Evolutionary conservation across 2,113 vertebrate genomes (phyloP), one percentile per base, ranked within the genome.

Genomic region (Toxotes jaculatrix): DNA sequence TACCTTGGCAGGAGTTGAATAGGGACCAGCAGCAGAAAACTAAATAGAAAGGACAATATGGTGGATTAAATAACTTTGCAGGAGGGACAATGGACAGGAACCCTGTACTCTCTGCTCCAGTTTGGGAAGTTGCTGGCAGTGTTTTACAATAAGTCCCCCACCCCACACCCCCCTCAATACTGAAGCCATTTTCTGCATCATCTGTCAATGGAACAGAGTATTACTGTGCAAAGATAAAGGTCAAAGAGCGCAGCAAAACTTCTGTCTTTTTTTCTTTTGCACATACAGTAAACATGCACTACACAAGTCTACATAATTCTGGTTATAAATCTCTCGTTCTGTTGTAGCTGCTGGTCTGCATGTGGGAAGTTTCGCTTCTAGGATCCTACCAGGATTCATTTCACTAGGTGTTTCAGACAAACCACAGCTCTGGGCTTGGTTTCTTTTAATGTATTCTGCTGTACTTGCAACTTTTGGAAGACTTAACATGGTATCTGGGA

Each of bases 61-160:
- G 53, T 67, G 84, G 91, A 82, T 89, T 89, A 87, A 89, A 84
- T 84, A 87, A 85, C 79, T 87, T 77, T 67, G 79, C 66, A 83
- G 83, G 66, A 63, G 45, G 83, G 66, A 90, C 83, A 92, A 91
- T 81, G 68, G 75, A 79, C 45, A 78, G 80, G 76, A 87, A 84
- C 85, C 83, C 85, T 92, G 86, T 55, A 80, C 88, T 81, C 56
- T 16, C 65, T 74, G 70, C 74, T 90, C 68, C 68, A 51, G 55
- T 90, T 81, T 67, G 77, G 91, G 87, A 93, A 91, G 90, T 92
- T 78, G 77, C 89, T 93, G 82, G 79, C 88, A 23, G 75, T 42
- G 77, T 77, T 80, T 89, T 86, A 85, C 89, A 88, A 88, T 80
- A 65, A 88, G 68, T 78, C 47, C 71, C 56, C 62, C 49, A 5